Percentiles rank a stretch among this genome's conserved stretches.
Evolutionary conservation across 2,113 vertebrate species (phyloP).

Genomic region (Promerops cafer): DNA sequence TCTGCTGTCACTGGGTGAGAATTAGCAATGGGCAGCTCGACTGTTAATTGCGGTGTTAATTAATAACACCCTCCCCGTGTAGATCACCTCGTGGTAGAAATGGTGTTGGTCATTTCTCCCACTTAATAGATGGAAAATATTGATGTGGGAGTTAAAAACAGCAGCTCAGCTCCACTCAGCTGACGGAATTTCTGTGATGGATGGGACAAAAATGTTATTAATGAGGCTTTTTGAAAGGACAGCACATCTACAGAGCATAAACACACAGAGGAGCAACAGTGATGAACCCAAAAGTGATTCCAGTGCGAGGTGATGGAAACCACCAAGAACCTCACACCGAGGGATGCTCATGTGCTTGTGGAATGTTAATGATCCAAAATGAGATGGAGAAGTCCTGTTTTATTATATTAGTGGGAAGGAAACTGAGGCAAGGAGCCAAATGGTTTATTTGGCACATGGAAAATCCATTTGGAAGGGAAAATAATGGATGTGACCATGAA

Average conservation of each 20-base stretch:
- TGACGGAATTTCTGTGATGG: neutral
- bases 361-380: neutral
- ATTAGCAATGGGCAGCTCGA: neutral
- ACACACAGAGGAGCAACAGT: fast-evolving
- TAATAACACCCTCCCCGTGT: neutral
- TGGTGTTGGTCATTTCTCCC: neutral
- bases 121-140: neutral
- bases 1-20: neutral
- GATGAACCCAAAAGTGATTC: neutral
- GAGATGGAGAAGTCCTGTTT: neutral
- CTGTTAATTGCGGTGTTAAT: neutral
- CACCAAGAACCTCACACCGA: neutral
- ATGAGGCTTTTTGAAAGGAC: neutral
- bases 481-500: neutral
- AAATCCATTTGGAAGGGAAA: neutral
- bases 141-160: neutral
- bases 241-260: neutral
- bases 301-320: neutral
- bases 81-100: neutral
- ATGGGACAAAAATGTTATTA: neutral
- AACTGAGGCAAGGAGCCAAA: neutral
- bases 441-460: neutral
- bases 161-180: neutral
- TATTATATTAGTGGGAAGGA: neutral
- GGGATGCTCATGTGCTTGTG: neutral